Evolutionary conservation across 2,797 vertebrate genomes (phyloP), one percentile per base, ranked within the genome.

Genomic region (Loriculus beryllinus): DNA sequence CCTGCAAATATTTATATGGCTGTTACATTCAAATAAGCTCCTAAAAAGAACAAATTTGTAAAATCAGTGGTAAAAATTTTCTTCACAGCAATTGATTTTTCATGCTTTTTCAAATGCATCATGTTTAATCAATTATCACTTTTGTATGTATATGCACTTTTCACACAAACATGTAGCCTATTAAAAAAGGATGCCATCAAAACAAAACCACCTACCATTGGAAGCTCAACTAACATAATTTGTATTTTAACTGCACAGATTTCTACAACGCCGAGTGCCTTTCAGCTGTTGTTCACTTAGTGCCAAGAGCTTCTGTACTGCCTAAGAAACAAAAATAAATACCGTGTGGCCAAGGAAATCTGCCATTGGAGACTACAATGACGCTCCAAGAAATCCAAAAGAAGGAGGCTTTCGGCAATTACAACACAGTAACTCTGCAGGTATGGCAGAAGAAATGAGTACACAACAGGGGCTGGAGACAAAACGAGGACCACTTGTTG

Each of bases 101-200:
- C 19, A 49, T 14, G 26, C 7, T 65, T 90, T 77, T 80, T 63
- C 48, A 54, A 82, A 79, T 8, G 12, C 33, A 45, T 62, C 16
- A 4, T 9, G 14, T 42, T 80, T 40, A 86, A 56, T 60, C 33
- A 64, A 28, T 65, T 47, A 39, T 8, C 31, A 37, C 17, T 87
- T 86, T 3, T 60, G 15, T 56, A 63, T 0, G 0, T n/a, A 25
- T 15, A 7, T 11, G 22, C 16, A 63, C 17, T 26, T 59, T 70
- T 63, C 49, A 47, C 23, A 7, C 10, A 59, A 74, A 92, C 85
- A 63, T 3, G 6, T 8, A 49, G 22, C 28, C 33, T 31, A 45
- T 14, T 42, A 39, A 22, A 40, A 78, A 52, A 80, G 10, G 22
- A 59, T 3, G 12, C 49, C 15, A 85, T 23, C 14, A 35, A 37